Evolutionary conservation across 2,888 invertebrate genomes (phyloP).

Genomic region (Cremastinae sp.): DNA sequence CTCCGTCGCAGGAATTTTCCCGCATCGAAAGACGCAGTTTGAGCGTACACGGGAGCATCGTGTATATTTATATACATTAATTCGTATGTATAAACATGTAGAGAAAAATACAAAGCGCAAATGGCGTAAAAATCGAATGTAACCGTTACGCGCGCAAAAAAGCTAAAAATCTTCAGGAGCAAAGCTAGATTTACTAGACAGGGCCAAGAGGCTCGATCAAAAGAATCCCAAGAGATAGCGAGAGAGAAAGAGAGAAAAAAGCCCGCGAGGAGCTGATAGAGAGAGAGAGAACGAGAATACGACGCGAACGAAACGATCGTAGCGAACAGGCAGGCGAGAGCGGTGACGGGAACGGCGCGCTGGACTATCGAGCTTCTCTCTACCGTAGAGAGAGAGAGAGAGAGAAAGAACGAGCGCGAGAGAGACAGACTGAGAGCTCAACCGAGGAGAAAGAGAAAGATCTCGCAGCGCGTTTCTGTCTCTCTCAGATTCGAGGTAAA

Average conservation of each 20-base stretch:
- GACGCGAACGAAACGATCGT: conserved; percentile 65
- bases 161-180: conserved; percentile 13
- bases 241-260: conserved; percentile 47
- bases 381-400: conserved; percentile 46
- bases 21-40: too few relatives aligned
- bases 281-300: conserved; percentile 55
- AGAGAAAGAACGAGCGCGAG: conserved; percentile 48
- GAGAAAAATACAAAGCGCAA: neutral
- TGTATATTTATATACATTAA: neutral
- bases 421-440: conserved; percentile 30
- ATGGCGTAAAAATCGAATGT: conserved; percentile 3
- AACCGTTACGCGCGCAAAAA: conserved; percentile 58
- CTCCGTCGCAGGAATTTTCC: too few relatives aligned
- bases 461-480: conserved; percentile 13
- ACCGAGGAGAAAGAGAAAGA: conserved; percentile 39
- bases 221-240: conserved; percentile 33
- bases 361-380: conserved; percentile 62
- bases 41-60: too few relatives aligned
- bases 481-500: conserved; percentile 17
- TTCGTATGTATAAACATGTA: neutral
- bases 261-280: conserved; percentile 27
- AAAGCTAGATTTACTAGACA: neutral
- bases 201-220: conserved; percentile 9
- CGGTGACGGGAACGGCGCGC: conserved; percentile 61
- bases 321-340: conserved; percentile 54